Evolutionary conservation across 1,140 invertebrate genomes (phyloP), one percentile per base, ranked within the genome.

Genomic region (Leptinotarsa defecta): DNA sequence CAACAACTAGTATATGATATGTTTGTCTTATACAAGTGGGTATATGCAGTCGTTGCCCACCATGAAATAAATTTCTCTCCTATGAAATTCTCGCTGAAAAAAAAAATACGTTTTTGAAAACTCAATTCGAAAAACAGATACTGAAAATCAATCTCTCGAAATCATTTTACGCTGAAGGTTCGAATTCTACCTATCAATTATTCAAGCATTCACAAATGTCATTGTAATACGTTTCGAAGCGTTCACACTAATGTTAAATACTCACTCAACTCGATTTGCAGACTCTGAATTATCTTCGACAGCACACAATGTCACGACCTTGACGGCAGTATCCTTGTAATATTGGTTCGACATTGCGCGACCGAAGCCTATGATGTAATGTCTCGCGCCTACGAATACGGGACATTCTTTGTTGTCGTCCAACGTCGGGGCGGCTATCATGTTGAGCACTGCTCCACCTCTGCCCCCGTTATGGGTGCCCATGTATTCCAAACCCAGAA

Each of bases 311-410:
- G 86, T 82, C 13, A 86, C 73, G 13, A 87, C 81, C 74, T 85
- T 84, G 4, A 87, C 85, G 3, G 85, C 85, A 4, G 85, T 87
- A 27, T 82, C 83, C 11, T 87, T 78, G 34, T 84, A 27, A 76
- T 81, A 73, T 8, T 72, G 24, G 13, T 43, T 75, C 15, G 84
- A 86, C 19, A 87, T 84, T n/a, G 88, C 86, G 73, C 86, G 83
- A 4, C 86, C 88, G 48, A 88, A 83, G 43, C 87, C 88, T 34
- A 89, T 78, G 6, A 89, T 84, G 2, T 85, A 86, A 78, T 87
- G 86, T 78, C 88, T 88, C 0, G 87, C 86, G 6, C 83, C 87
- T 2, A 79, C 76, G 78, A 88, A 88, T 11, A 86, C 77, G 0
- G 88, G 88, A 49, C 82, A 76, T 24, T 83, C 81, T 24, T 84